These are phyloP conservation scores for Peucedramus taeniatus DNA, from an alignment of 2,113 vertebrate genomes.

Conservation along the genomic window DNA sequence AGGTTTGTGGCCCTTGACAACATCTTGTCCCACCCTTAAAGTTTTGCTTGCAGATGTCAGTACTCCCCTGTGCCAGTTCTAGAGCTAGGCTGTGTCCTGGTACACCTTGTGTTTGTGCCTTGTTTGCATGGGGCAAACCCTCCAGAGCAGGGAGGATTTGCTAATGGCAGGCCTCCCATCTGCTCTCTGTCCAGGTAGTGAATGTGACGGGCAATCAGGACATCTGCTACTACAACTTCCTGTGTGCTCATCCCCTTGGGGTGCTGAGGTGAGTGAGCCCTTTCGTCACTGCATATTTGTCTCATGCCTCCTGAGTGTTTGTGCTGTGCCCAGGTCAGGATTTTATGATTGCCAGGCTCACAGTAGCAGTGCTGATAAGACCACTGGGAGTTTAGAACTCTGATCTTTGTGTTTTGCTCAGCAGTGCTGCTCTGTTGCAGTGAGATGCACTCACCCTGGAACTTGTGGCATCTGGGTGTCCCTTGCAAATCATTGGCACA, in stretches of 20 bases:
- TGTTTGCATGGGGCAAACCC: neutral
- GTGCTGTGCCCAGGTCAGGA: neutral
- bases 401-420: neutral
- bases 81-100: neutral
- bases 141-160: neutral
- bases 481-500: neutral
- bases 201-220: constrained; percentile 82
- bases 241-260: constrained; percentile 78
- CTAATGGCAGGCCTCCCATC: neutral
- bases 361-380: neutral
- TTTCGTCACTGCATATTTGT: fast-evolving
- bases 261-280: constrained; percentile 72
- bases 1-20: neutral
- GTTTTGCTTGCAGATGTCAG: neutral
- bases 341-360: neutral
- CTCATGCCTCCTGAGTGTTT: neutral
- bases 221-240: constrained; percentile 85
- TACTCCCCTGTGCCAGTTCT: neutral
- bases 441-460: neutral
- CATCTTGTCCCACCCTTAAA: neutral
- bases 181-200: constrained; percentile 69
- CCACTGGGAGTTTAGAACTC: neutral
- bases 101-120: neutral
- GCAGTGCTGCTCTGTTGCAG: neutral
- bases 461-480: neutral